Evolutionary conservation across 2,797 vertebrate species (phyloP).

Genomic region (Cuniculus paca): DNA sequence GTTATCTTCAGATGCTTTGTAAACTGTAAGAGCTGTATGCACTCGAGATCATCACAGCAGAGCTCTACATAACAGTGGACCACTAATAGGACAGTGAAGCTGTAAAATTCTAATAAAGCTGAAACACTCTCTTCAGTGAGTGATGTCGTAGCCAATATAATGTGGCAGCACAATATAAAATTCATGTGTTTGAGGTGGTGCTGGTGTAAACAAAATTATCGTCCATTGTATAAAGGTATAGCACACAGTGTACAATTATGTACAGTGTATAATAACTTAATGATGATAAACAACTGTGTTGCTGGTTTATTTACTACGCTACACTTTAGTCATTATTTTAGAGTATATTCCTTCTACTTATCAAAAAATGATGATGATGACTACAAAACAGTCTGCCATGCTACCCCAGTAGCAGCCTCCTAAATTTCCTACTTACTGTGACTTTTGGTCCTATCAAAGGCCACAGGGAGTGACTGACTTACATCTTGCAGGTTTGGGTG

Average conservation of each 20-base stretch:
- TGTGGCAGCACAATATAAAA: no score
- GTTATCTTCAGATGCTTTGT: accelerated
- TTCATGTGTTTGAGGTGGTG: not conserved
- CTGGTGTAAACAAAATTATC: no score
- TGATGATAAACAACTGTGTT: accelerated
- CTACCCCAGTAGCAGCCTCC: not conserved
- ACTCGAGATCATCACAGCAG: accelerated
- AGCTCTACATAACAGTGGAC: no score
- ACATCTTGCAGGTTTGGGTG: not conserved
- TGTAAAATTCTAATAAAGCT: not conserved
- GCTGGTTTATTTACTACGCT: not conserved
- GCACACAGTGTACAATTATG: not conserved
- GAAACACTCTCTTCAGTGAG: no score
- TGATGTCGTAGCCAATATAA: accelerated
- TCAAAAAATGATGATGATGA: not conserved
- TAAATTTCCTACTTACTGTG: not conserved
- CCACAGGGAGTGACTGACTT: not conserved
- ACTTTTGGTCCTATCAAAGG: not conserved
- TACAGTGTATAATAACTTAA: not conserved
- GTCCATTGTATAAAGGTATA: no score
- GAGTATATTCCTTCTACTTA: not conserved
- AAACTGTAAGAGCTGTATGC: not conserved
- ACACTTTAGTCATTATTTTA: not conserved
- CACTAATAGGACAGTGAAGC: not conserved
- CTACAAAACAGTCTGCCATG: not conserved